These are phyloP conservation scores for Torymus auratus DNA, from an alignment of 2,888 invertebrate species.

Conservation along the genomic window DNA sequence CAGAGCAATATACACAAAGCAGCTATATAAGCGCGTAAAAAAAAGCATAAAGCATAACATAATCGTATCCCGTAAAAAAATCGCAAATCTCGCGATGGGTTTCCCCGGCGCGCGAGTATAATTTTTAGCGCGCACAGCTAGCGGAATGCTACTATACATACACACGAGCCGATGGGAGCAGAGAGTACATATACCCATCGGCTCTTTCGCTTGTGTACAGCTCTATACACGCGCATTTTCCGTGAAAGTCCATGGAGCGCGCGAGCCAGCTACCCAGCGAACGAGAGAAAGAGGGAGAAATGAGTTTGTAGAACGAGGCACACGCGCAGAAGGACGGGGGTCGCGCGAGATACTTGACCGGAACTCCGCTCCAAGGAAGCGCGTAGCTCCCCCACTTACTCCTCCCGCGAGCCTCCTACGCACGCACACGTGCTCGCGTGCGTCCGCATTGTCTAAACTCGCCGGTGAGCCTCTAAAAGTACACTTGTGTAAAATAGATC, in stretches of 20 bases:
- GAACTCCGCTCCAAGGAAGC: slow-evolving; percentile 75
- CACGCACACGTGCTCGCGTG: too few relatives aligned
- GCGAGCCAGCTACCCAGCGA: too few relatives aligned
- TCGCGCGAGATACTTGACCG: slow-evolving; percentile 67
- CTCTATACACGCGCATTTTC: slow-evolving; percentile 19
- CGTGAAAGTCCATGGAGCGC: slow-evolving; percentile 33
- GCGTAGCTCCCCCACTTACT: slow-evolving; percentile 60
- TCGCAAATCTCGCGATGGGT: too few relatives aligned
- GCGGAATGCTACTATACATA: not conserved
- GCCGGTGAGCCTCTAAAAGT: too few relatives aligned
- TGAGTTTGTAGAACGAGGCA: slow-evolving; percentile 36
- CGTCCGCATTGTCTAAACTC: too few relatives aligned
- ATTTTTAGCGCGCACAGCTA: slow-evolving; percentile 4
- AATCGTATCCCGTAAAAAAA: too few relatives aligned
- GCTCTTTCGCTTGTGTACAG: too few relatives aligned
- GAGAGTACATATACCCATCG: not conserved
- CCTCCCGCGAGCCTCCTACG: not conserved
- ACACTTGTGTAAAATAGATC: too few relatives aligned
- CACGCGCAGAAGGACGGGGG: slow-evolving; percentile 13
- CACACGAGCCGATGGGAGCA: not conserved
- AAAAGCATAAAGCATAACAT: too few relatives aligned
- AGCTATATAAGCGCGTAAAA: too few relatives aligned
- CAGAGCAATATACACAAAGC: too few relatives aligned
- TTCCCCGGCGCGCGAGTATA: not conserved
- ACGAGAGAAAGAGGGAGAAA: slow-evolving; percentile 6